Evolutionary conservation across 1,140 invertebrate species (phyloP).

Genomic region (Globodera ellingtonae): DNA sequence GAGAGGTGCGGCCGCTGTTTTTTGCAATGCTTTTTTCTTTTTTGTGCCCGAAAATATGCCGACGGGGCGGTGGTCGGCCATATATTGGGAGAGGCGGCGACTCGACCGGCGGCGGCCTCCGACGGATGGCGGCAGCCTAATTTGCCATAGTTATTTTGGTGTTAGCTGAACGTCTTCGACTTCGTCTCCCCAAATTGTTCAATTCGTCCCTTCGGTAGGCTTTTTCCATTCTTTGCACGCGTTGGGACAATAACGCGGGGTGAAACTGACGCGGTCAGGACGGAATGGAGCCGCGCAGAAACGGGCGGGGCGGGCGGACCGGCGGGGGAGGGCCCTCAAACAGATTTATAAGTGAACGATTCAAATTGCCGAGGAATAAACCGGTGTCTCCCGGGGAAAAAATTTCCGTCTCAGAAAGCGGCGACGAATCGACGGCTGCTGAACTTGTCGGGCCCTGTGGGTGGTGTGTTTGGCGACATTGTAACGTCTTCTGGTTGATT

Average conservation of each 20-base stretch:
- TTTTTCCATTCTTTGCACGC: too few relatives aligned
- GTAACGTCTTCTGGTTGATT: slow-evolving; percentile 23
- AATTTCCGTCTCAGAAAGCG: background rate
- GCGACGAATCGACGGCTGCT: background rate
- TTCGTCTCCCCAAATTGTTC: background rate
- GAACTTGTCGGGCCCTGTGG: background rate
- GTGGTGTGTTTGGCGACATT: slow-evolving; percentile 11
- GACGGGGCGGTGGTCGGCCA: background rate
- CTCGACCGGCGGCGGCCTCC: background rate
- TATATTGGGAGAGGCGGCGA: background rate
- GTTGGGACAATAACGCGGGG: background rate
- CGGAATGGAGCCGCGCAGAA: background rate
- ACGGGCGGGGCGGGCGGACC: background rate
- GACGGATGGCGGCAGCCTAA: too few relatives aligned
- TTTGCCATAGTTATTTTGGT: background rate
- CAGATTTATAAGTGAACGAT: background rate
- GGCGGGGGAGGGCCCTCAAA: background rate
- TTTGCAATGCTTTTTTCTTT: background rate
- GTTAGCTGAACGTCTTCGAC: background rate
- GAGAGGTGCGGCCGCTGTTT: background rate
- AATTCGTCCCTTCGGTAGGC: background rate
- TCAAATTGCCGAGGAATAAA: background rate
- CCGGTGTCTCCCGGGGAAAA: background rate
- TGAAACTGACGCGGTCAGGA: background rate
- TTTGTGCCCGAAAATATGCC: background rate